A percentile compares a stretch with the other conserved stretches of the same genome.
phyloP scores from a whole-genome alignment of 2,888 invertebrate genomes.

The Diaphora mendica region DNA sequence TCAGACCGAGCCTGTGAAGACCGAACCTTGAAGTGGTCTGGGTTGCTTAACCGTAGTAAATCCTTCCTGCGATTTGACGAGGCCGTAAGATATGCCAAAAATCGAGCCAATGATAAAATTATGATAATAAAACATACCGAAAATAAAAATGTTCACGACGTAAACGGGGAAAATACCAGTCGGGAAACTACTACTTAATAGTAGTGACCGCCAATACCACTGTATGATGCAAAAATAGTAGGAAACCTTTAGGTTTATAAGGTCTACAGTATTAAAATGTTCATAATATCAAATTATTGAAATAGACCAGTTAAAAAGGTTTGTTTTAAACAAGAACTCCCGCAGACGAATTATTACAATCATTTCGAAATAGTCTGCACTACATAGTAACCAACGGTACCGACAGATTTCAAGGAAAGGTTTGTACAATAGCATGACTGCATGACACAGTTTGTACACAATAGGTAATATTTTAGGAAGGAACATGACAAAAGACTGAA shows the following conservation, averaged over 20 bases:
- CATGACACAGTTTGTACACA: constrained; percentile 11
- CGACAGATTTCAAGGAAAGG: background rate
- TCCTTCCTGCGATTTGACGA: too few relatives aligned
- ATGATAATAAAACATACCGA: background rate
- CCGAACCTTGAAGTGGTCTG: too few relatives aligned
- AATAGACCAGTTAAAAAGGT: too few relatives aligned
- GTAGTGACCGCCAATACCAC: background rate
- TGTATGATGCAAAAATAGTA: background rate
- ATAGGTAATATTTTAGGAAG: constrained; percentile 20
- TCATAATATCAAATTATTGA: too few relatives aligned
- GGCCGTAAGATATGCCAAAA: too few relatives aligned
- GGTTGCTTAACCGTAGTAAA: too few relatives aligned
- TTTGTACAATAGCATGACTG: background rate
- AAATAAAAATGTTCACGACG: background rate
- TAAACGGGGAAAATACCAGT: background rate
- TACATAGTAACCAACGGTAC: background rate
- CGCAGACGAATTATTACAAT: background rate
- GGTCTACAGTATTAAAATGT: too few relatives aligned
- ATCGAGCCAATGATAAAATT: too few relatives aligned
- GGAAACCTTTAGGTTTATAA: too few relatives aligned
- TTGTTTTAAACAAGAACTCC: background rate
- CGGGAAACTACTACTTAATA: background rate
- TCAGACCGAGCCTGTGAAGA: too few relatives aligned
- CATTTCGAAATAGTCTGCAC: background rate
- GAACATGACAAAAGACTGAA: constrained; percentile 15